Percentiles rank a stretch among this genome's conserved stretches.
phyloP scores from a whole-genome alignment of 2,113 vertebrate genomes.

The Periophthalmus modestus region DNA sequence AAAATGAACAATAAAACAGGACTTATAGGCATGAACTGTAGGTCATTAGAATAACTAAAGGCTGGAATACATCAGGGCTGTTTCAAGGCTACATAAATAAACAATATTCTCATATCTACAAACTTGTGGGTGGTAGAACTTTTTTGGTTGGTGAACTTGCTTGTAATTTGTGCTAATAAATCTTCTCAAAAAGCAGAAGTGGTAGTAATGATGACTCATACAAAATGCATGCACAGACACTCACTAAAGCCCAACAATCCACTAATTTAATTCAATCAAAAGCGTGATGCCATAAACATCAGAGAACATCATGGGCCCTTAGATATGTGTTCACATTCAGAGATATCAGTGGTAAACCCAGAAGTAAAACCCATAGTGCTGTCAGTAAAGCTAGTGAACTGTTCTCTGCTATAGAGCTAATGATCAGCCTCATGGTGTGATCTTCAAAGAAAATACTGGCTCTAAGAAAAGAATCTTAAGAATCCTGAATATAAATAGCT shows the following conservation, averaged over 20 bases:
- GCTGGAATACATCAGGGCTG: conserved; percentile 24
- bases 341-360: conserved; percentile 9
- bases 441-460: conserved; percentile 58
- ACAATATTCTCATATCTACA: conserved; percentile 6
- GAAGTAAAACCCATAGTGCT: background rate
- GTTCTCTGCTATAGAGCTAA: background rate
- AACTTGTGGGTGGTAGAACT: conserved; percentile 23
- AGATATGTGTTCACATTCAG: conserved; percentile 20
- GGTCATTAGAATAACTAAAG: conserved; percentile 11
- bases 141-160: conserved; percentile 32
- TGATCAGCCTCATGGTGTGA: conserved; percentile 56
- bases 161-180: conserved; percentile 62
- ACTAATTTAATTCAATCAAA: conserved; percentile 73
- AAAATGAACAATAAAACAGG: conserved; percentile 24
- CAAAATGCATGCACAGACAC: conserved; percentile 64
- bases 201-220: conserved; percentile 55
- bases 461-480: conserved; percentile 33
- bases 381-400: background rate
- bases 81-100: conserved; percentile 13
- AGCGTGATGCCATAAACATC: conserved; percentile 60
- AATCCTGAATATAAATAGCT: conserved; percentile 57
- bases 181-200: conserved; percentile 46
- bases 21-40: conserved; percentile 20
- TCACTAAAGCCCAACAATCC: conserved; percentile 56
- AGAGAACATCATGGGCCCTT: conserved; percentile 55